A percentile compares a stretch with the other conserved stretches of the same genome.
These are phyloP conservation scores for Prionailurus bengalensis DNA, from an alignment of 2,113 vertebrate species.

Conservation along the genomic window DNA sequence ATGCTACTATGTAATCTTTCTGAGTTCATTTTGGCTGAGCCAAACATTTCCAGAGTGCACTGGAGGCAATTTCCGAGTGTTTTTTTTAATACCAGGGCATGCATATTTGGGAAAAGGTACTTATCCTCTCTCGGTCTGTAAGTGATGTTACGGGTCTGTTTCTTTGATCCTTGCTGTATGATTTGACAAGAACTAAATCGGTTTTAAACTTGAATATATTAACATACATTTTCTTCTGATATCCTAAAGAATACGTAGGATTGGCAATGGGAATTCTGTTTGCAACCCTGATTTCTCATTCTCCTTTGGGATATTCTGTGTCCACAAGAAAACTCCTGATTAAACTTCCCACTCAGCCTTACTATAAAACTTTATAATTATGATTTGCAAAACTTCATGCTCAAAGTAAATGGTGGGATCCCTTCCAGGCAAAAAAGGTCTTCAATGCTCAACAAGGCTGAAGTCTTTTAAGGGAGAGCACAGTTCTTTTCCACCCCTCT, in stretches of 20 bases:
- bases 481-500: not conserved
- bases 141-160: not conserved
- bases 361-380: not conserved
- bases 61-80: constrained; percentile 34
- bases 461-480: constrained; percentile 8
- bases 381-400: not conserved
- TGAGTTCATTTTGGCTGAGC: constrained; percentile 70
- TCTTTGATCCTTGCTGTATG: constrained; percentile 31
- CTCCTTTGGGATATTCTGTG: not conserved
- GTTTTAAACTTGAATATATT: constrained; percentile 7
- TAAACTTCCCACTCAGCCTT: constrained; percentile 10
- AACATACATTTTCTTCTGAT: not conserved
- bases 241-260: not conserved
- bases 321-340: not conserved
- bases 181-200: constrained; percentile 13
- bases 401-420: constrained; percentile 21
- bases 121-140: not conserved
- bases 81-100: constrained; percentile 43
- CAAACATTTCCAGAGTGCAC: constrained; percentile 64
- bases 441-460: not conserved
- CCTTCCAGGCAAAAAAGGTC: not conserved
- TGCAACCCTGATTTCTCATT: constrained; percentile 34
- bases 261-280: not conserved
- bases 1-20: not conserved
- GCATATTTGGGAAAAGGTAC: not conserved